These are phyloP conservation scores for Lepus timidus DNA, from an alignment of 2,113 vertebrate species.

Conservation along the genomic window DNA sequence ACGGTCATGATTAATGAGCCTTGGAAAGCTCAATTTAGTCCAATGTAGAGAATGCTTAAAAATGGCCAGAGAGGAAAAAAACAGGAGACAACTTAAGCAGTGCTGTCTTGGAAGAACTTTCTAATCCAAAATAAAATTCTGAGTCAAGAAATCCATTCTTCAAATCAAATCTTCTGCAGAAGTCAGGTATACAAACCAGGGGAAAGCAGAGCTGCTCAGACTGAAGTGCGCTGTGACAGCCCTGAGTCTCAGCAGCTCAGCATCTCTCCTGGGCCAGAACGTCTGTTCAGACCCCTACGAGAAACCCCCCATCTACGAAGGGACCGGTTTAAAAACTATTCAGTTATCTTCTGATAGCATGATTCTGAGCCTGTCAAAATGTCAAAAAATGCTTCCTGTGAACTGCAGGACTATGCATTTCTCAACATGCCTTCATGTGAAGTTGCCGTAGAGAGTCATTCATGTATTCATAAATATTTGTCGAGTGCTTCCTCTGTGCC, in stretches of 20 bases:
- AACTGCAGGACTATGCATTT: not conserved
- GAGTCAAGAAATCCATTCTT: constrained; percentile 27
- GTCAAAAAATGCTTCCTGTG: not conserved
- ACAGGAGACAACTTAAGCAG: not conserved
- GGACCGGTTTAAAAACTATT: not conserved
- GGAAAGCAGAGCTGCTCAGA: not conserved
- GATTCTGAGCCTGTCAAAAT: not conserved
- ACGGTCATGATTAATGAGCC: not conserved
- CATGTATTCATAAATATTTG: not conserved
- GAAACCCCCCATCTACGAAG: not conserved
- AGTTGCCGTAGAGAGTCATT: not conserved
- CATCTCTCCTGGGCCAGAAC: not conserved
- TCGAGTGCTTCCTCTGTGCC: not conserved
- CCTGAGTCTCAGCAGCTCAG: not conserved
- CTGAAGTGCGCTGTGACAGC: not conserved
- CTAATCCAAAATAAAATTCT: not conserved
- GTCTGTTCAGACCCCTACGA: not conserved
- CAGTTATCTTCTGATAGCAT: not conserved
- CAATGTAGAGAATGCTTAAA: not conserved
- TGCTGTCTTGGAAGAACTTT: not conserved
- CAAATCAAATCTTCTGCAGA: not conserved
- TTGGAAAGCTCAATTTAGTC: not conserved
- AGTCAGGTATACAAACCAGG: not conserved
- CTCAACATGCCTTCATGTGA: not conserved
- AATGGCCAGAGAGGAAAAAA: not conserved